Conservation (phyloP, 2,797 vertebrate genomes). For the Fistularia tabacaria region DNA sequence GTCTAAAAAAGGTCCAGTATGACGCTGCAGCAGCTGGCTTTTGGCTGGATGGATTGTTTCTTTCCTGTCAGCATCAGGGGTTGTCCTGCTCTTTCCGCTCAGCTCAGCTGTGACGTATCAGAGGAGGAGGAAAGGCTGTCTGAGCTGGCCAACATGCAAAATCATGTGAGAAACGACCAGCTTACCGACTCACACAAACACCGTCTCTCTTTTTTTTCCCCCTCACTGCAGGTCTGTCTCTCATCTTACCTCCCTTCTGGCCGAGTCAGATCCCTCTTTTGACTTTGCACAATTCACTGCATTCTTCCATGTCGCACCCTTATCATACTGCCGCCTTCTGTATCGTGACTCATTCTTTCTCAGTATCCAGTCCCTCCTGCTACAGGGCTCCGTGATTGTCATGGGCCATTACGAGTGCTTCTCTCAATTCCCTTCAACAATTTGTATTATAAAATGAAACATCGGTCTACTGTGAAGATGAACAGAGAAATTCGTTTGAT, state of each 20-base stretch:
- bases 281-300: conserved; percentile 12
- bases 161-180: conserved; percentile 48
- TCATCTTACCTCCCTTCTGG: conserved; percentile 31
- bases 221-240: conserved; percentile 40
- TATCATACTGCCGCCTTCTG: conserved; percentile 10
- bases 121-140: conserved; percentile 49
- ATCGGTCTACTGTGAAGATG: no score
- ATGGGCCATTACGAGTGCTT: not conserved
- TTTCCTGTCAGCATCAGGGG: conserved; percentile 51
- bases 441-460: no score
- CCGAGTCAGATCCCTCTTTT: conserved; percentile 30
- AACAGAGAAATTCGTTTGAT: no score
- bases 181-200: conserved; percentile 14
- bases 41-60: conserved; percentile 31
- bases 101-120: conserved; percentile 59
- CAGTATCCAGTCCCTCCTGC: conserved; percentile 19
- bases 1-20: conserved; percentile 23
- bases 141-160: conserved; percentile 45
- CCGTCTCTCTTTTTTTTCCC: conserved; percentile 20
- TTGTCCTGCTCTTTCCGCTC: conserved; percentile 47
- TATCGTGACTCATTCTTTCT: conserved; percentile 46
- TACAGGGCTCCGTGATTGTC: conserved; percentile 3
- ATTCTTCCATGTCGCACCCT: conserved; percentile 2
- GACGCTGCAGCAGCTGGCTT: conserved; percentile 44
- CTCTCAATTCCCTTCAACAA: no score